Percentiles rank a stretch among this genome's conserved stretches.
Evolutionary conservation across 1,140 invertebrate species (phyloP).

Genomic region (Atta colombica): DNA sequence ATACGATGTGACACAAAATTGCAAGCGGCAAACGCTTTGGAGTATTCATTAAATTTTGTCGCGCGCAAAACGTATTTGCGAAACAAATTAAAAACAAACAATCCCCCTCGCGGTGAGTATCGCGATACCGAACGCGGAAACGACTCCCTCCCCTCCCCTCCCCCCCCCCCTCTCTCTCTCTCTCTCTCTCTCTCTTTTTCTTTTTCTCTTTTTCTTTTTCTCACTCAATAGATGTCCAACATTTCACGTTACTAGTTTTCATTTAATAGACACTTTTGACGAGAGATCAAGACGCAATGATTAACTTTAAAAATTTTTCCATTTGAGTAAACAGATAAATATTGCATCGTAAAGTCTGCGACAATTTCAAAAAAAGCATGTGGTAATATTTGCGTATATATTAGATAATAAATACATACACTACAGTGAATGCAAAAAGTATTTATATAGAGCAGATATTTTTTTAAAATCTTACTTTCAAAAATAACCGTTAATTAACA

Average conservation of each 20-base stretch:
- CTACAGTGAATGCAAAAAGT: too few species aligned
- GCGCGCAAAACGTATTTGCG: conserved; percentile 55
- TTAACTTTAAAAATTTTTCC: conserved; percentile 15
- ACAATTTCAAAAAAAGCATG: neutral
- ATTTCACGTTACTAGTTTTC: neutral
- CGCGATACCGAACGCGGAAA: conserved; percentile 42
- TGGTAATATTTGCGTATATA: neutral
- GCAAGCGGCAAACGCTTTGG: conserved; percentile 64
- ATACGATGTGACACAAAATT: conserved; percentile 64
- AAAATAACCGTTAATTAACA: too few species aligned
- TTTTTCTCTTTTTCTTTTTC: conserved; percentile 1
- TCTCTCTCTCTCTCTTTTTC: conserved; percentile 21
- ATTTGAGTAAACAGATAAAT: neutral
- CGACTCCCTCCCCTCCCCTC: conserved; percentile 5
- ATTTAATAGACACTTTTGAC: neutral
- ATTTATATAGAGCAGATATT: too few species aligned
- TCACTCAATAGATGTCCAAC: neutral
- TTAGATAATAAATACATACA: neutral
- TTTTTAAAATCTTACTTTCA: too few species aligned
- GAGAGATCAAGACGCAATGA: conserved; percentile 15
- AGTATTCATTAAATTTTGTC: conserved; percentile 63
- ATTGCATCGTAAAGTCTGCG: neutral
- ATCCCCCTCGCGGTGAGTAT: conserved; percentile 56
- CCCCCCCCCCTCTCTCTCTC: neutral
- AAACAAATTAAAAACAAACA: conserved; percentile 75